Percentiles rank a stretch among this genome's conserved stretches.
These are phyloP conservation scores for Pogonophryne albipinna DNA, from an alignment of 2,797 vertebrate species.

Conservation along the genomic window DNA sequence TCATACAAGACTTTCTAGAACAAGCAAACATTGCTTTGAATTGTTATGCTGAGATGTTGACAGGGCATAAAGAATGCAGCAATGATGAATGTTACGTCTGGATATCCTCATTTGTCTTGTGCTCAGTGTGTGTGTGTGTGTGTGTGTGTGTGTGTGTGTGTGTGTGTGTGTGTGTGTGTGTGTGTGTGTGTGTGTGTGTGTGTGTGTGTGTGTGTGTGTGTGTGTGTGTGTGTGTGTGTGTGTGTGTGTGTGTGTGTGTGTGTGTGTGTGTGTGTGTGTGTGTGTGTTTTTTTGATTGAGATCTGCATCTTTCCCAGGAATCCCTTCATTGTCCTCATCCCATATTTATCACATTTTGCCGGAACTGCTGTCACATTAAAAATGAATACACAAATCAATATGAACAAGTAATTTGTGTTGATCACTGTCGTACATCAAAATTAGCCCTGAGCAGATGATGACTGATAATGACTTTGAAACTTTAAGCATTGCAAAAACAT, in stretches of 20 bases:
- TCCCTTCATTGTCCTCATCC: slow-evolving; percentile 10
- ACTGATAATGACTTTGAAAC: slow-evolving; percentile 73
- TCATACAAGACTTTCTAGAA: slow-evolving; percentile 18
- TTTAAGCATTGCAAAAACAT: slow-evolving; percentile 58
- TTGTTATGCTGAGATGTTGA: slow-evolving; percentile 28
- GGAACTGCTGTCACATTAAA: slow-evolving; percentile 56
- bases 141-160: neutral
- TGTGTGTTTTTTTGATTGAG: slow-evolving; percentile 21
- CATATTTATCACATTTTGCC: slow-evolving; percentile 50
- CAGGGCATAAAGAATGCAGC: slow-evolving; percentile 26
- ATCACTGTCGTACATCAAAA: slow-evolving; percentile 71
- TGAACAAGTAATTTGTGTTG: slow-evolving; percentile 69
- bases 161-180: neutral
- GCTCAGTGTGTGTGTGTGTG: neutral
- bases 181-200: neutral
- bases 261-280: neutral
- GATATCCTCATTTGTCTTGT: slow-evolving; percentile 44
- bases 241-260: neutral
- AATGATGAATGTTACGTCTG: slow-evolving; percentile 50
- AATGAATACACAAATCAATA: slow-evolving; percentile 63
- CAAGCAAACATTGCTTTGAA: slow-evolving; percentile 32
- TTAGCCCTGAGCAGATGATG: slow-evolving; percentile 62
- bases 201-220: neutral
- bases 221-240: neutral
- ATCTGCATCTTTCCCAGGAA: slow-evolving; percentile 31